These are phyloP conservation scores for Enteromius fasciolatus DNA, from an alignment of 2,797 vertebrate genomes.

Conservation along the genomic window DNA sequence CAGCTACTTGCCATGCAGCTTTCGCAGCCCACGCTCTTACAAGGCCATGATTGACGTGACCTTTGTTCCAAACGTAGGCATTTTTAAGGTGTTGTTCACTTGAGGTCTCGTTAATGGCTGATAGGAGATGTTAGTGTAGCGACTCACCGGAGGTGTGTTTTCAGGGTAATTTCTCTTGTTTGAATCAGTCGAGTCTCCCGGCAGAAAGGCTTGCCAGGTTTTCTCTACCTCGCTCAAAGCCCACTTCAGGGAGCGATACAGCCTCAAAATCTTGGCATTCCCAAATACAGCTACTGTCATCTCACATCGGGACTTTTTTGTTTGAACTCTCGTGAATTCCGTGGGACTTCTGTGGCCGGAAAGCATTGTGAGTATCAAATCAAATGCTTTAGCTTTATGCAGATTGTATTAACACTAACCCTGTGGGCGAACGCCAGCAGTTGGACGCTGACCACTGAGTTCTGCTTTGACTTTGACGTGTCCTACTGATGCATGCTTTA, in stretches of 20 bases:
- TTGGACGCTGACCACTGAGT: slow-evolving; percentile 53
- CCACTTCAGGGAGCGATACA: slow-evolving; percentile 30
- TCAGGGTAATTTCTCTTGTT: slow-evolving; percentile 30
- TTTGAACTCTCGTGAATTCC: slow-evolving; percentile 12
- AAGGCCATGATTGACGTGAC: slow-evolving; percentile 47
- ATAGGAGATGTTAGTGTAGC: not conserved
- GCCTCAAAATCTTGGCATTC: slow-evolving; percentile 22
- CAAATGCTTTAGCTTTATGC: slow-evolving; percentile 53
- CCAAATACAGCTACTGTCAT: slow-evolving; percentile 16
- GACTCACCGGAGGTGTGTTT: slow-evolving; percentile 13
- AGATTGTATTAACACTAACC: slow-evolving; percentile 44
- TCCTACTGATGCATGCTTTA: slow-evolving; percentile 55
- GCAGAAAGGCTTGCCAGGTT: slow-evolving; percentile 17
- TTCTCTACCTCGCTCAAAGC: slow-evolving; percentile 18
- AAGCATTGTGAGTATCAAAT: slow-evolving; percentile 35
- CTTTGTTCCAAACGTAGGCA: slow-evolving; percentile 35
- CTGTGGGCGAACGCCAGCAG: slow-evolving; percentile 48
- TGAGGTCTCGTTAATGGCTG: slow-evolving; percentile 21
- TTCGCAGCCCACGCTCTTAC: slow-evolving; percentile 29
- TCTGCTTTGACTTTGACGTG: slow-evolving; percentile 56
- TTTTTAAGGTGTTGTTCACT: slow-evolving; percentile 33
- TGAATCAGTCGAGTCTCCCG: slow-evolving; percentile 19
- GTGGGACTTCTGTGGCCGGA: not conserved
- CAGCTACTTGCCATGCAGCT: slow-evolving; percentile 7
- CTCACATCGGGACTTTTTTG: not conserved